A percentile compares a stretch with the other conserved stretches of the same genome.
Evolutionary conservation across 1,140 invertebrate species (phyloP).

Genomic region (Hesperophylax magnus): DNA sequence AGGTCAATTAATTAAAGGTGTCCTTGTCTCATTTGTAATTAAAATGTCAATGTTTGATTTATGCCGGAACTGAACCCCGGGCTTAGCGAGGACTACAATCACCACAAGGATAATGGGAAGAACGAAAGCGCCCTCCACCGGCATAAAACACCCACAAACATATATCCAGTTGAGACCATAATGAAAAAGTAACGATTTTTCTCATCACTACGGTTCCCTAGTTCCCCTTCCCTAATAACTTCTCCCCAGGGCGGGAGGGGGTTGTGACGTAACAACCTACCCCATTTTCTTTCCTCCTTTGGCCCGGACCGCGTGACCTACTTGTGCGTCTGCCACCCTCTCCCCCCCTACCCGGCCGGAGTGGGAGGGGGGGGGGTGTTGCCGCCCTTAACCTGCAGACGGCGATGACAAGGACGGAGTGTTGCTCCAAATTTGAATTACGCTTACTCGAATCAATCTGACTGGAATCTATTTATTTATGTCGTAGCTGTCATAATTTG

Average conservation of each 20-base stretch:
- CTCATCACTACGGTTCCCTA: slow-evolving; percentile 2
- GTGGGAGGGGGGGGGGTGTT: background rate
- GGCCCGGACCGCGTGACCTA: slow-evolving; percentile 6
- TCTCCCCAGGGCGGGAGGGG: background rate
- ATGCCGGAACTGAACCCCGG: no score
- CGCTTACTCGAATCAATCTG: slow-evolving; percentile 1
- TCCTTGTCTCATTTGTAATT: no score
- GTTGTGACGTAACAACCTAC: slow-evolving; percentile 13
- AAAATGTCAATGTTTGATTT: no score
- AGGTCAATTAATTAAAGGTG: no score
- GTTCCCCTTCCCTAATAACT: background rate
- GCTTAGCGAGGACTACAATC: no score
- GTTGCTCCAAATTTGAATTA: background rate
- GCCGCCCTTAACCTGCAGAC: slow-evolving; percentile 23
- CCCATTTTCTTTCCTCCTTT: background rate
- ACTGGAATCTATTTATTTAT: no score
- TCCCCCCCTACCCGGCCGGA: background rate
- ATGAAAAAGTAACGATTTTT: slow-evolving; percentile 35
- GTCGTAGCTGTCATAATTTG: no score
- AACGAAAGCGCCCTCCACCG: background rate
- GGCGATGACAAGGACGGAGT: slow-evolving; percentile 16
- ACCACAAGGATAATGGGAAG: no score
- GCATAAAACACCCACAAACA: slow-evolving; percentile 6
- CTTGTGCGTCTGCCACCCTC: slow-evolving; percentile 1
- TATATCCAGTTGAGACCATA: slow-evolving; percentile 1